Evolutionary conservation across 1,140 invertebrate genomes (phyloP).

Genomic region (Panagrolaimus sp.): DNA sequence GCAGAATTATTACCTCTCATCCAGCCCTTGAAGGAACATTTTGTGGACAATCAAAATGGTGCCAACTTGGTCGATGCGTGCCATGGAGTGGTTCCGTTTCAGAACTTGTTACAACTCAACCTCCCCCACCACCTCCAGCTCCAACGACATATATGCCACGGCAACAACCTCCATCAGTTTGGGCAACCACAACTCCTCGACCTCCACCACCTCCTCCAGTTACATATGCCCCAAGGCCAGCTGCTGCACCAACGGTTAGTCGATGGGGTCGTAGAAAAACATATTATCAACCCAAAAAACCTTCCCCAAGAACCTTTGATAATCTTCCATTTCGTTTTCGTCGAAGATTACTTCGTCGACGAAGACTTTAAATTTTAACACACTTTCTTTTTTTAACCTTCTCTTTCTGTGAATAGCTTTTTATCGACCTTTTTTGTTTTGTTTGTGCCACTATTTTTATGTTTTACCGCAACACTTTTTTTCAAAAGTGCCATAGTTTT

Average conservation of each 20-base stretch:
- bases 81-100: constrained; percentile 47
- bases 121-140: constrained; percentile 12
- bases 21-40: constrained; percentile 58
- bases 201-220: not conserved
- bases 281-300: too few relatives aligned
- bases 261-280: not conserved
- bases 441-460: too few relatives aligned
- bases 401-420: too few relatives aligned
- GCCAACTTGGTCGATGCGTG: constrained; percentile 55
- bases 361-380: too few relatives aligned
- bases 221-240: not conserved
- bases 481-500: too few relatives aligned
- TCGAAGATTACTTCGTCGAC: too few relatives aligned
- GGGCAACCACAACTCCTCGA: constrained; percentile 4
- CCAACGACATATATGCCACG: constrained; percentile 16
- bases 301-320: too few relatives aligned
- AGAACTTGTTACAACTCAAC: constrained; percentile 19
- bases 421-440: too few relatives aligned
- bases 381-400: too few relatives aligned
- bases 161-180: constrained; percentile 14
- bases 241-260: constrained; percentile 6
- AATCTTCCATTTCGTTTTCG: too few relatives aligned
- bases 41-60: constrained; percentile 57
- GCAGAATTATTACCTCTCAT: constrained; percentile 58
- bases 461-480: too few relatives aligned